Evolutionary conservation across 2,797 vertebrate genomes (phyloP), one percentile per base, ranked within the genome.

Genomic region (Cossypha niveicapilla): DNA sequence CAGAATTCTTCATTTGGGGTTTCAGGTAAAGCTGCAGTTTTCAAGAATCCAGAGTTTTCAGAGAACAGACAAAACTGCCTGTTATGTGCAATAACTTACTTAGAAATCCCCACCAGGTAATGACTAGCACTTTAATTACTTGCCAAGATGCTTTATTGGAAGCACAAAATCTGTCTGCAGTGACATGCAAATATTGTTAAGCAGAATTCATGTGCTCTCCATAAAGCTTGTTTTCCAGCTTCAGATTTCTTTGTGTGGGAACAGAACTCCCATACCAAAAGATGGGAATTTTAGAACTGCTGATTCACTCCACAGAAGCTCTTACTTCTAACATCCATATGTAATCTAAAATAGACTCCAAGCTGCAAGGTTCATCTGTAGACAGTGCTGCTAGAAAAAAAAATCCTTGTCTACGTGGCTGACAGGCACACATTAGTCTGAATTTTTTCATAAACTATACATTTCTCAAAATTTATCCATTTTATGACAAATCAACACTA

Each of bases 161-260:
- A 88, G 54, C 37, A 30, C 23, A 88, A 16, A 90, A 60, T 56
- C 62, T 5, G 39, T 37, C 88, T 86, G 53, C 50, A 86, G 76
- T 91, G 41, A 65, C 37, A 47, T 4, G 19, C 12, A 68, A 90
- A 54, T 41, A 79, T 8, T 79, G 47, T 54, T 70, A 66, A 66
- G 63, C 10, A 89, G 71, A 94, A 76, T 34, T n/a, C 35, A 66
- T 1, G 7, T 17, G n/a, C 86, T 94, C 91, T 83, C 65, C 27
- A 63, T 28, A 82, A 92, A 95, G 53, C 56, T 48, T 32, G 44
- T 87, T 78, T 74, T 96, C 85, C 48, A 94, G 62, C 18, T 45
- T 82, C 6, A 4, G 67, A 60, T 80, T 88, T 78, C 83, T 66
- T 60, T 76, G 21, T 34, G 57, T 79, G 74, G 67, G 81, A 85